These are phyloP conservation scores for Nothura maculosa DNA, from an alignment of 2,797 vertebrate species.

Conservation along the genomic window DNA sequence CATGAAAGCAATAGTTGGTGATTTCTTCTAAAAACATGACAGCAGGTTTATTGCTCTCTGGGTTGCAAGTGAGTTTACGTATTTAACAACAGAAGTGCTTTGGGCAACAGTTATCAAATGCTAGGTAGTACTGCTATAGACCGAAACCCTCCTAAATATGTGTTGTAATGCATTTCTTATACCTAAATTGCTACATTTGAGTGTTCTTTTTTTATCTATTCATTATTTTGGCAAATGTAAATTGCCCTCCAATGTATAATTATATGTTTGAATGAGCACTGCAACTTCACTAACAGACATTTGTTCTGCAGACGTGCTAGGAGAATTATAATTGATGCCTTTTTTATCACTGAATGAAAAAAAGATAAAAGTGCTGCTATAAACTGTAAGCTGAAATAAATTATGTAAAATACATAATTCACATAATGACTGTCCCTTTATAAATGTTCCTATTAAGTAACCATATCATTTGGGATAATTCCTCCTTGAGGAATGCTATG, in stretches of 20 bases:
- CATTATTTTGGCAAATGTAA: constrained; percentile 53
- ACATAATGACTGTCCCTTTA: constrained; percentile 66
- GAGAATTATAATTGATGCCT: constrained; percentile 56
- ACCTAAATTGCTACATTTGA: background rate
- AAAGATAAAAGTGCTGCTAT: constrained; percentile 57
- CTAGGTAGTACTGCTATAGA: background rate
- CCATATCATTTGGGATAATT: constrained; percentile 71
- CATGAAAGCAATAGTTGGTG: background rate
- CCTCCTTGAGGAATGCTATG: constrained; percentile 54
- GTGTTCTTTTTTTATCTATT: background rate
- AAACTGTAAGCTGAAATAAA: constrained; percentile 63
- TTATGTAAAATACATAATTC: constrained; percentile 72
- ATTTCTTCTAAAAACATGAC: background rate
- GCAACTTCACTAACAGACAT: constrained; percentile 56
- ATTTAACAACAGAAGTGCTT: background rate
- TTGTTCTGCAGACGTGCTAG: constrained; percentile 47
- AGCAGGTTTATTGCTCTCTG: background rate
- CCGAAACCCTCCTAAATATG: background rate
- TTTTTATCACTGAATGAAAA: constrained; percentile 61
- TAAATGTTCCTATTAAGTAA: constrained; percentile 67
- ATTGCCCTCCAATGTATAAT: constrained; percentile 43
- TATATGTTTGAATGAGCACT: constrained; percentile 53
- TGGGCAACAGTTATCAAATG: background rate
- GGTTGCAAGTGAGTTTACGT: background rate
- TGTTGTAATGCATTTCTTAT: background rate